Evolutionary conservation across 2,113 vertebrate species (phyloP).

Genomic region (Scomber scombrus): DNA sequence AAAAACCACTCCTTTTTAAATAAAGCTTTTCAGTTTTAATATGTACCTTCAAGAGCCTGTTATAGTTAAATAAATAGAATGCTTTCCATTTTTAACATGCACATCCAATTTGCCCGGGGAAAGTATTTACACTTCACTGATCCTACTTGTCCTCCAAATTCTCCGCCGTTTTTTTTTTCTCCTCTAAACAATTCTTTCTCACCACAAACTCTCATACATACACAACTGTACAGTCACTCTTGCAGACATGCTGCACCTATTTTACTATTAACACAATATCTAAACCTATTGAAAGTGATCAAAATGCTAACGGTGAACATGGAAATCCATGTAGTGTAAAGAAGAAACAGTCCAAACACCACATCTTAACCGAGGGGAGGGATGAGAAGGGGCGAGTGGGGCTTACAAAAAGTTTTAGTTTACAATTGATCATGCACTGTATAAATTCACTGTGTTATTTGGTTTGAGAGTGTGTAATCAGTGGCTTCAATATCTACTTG

Average conservation of each 20-base stretch:
- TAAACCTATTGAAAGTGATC: conserved; percentile 88
- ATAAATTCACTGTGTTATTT: conserved; percentile 83
- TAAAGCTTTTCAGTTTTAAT: conserved; percentile 88
- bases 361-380: conserved; percentile 76
- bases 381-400: background rate
- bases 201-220: conserved; percentile 77
- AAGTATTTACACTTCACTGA: conserved; percentile 87
- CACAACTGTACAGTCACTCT: conserved; percentile 81
- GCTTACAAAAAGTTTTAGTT: conserved; percentile 81
- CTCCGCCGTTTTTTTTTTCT: conserved; percentile 39
- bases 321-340: conserved; percentile 79
- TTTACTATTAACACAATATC: conserved; percentile 83
- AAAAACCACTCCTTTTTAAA: conserved; percentile 86
- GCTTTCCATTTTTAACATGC: conserved; percentile 90
- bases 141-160: conserved; percentile 69
- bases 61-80: conserved; percentile 91
- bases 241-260: conserved; percentile 83
- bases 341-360: conserved; percentile 83
- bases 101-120: conserved; percentile 87
- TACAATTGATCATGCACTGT: conserved; percentile 87
- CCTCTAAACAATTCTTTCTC: conserved; percentile 74
- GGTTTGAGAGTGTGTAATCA: conserved; percentile 74
- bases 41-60: conserved; percentile 89
- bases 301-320: conserved; percentile 86
- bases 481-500: conserved; percentile 73